phyloP scores from a whole-genome alignment of 2,888 invertebrate species.

The Acanthosepion lycidas region DNA sequence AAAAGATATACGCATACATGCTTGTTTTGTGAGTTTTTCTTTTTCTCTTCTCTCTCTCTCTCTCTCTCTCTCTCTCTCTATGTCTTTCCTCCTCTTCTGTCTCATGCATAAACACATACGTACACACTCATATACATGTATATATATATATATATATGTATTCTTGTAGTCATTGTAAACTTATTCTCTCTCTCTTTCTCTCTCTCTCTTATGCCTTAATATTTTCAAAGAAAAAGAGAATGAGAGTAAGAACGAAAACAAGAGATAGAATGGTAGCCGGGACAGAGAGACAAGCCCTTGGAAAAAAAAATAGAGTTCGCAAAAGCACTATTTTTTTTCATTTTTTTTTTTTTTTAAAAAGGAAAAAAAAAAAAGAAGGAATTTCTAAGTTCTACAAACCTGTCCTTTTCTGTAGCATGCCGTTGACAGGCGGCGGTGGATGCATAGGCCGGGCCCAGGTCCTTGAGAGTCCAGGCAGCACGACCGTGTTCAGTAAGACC shows the following conservation, averaged over 20 bases:
- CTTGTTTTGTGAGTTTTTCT: too few relatives aligned
- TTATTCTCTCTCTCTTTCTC: too few relatives aligned
- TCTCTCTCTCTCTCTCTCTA: too few relatives aligned
- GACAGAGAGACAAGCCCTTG: neutral
- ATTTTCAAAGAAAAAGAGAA: neutral
- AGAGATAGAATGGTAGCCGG: neutral
- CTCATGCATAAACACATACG: too few relatives aligned
- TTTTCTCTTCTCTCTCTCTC: too few relatives aligned
- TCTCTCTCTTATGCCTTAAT: neutral
- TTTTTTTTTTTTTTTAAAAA: too few relatives aligned
- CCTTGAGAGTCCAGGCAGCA: neutral
- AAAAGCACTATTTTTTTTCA: neutral
- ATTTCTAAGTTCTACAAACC: neutral
- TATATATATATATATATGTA: too few relatives aligned
- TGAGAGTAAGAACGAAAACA: neutral
- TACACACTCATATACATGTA: too few relatives aligned
- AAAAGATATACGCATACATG: too few relatives aligned
- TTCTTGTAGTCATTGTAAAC: too few relatives aligned
- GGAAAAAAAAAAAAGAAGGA: too few relatives aligned
- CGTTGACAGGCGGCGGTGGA: slow-evolving; percentile 40
- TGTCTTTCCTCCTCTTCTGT: too few relatives aligned
- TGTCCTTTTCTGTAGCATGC: slow-evolving; percentile 42
- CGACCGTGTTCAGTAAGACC: neutral
- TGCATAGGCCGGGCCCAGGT: slow-evolving; percentile 39
- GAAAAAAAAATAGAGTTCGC: neutral